phyloP scores from a whole-genome alignment of 2,113 vertebrate genomes.

The Salvelinus alpinus region DNA sequence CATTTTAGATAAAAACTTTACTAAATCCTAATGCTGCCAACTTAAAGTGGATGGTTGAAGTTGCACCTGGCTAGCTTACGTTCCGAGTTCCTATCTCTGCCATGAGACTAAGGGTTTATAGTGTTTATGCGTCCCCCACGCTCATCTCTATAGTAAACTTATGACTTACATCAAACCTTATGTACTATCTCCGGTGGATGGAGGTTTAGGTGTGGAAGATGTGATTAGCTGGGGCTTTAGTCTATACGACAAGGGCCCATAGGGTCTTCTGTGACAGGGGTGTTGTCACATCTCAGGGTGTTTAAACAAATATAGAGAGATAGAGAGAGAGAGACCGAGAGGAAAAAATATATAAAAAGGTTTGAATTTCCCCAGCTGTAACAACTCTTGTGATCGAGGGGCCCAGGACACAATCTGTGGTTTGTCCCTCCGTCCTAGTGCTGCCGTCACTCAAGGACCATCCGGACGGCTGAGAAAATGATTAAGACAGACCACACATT shows the following conservation, averaged over 20 bases:
- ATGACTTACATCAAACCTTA: too few species aligned
- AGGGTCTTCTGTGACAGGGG: not conserved
- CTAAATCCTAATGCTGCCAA: not conserved
- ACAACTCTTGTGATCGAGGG: constrained; percentile 44
- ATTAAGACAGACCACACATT: constrained; percentile 46
- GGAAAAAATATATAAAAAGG: constrained; percentile 38
- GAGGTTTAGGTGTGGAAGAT: constrained; percentile 11
- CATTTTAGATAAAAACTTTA: not conserved
- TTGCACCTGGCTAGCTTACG: not conserved
- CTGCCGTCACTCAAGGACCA: constrained; percentile 44
- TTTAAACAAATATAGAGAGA: constrained; percentile 24
- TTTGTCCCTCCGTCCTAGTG: constrained; percentile 24
- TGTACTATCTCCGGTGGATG: not conserved
- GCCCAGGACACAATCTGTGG: constrained; percentile 38
- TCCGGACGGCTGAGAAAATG: constrained; percentile 45
- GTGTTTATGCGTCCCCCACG: too few species aligned
- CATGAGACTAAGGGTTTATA: not conserved
- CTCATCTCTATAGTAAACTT: too few species aligned
- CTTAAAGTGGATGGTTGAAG: not conserved
- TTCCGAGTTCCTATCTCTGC: not conserved
- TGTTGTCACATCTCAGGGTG: constrained; percentile 32
- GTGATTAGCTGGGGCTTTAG: constrained; percentile 18
- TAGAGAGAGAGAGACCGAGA: constrained; percentile 11
- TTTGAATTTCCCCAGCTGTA: constrained; percentile 59
- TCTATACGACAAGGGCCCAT: constrained; percentile 34